phyloP scores from a whole-genome alignment of 2,888 invertebrate species.

The Drosophila lutescens region DNA sequence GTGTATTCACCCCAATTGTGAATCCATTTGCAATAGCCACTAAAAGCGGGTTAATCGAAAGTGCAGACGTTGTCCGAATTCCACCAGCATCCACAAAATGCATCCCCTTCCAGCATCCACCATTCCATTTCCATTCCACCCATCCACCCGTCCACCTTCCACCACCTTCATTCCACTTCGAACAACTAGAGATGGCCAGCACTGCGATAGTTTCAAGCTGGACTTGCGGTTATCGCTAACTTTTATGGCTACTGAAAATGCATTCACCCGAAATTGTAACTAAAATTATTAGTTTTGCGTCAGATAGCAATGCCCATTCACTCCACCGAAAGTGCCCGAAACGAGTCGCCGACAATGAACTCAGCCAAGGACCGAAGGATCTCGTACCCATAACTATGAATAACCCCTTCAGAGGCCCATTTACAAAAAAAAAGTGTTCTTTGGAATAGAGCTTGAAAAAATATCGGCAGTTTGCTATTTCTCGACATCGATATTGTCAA shows the following conservation, averaged over 20 bases:
- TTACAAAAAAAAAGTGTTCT: no score
- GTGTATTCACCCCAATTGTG: constrained; percentile 75
- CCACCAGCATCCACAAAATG: constrained; percentile 7
- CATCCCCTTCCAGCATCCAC: not conserved
- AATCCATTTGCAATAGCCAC: constrained; percentile 80
- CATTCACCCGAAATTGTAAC: constrained; percentile 76
- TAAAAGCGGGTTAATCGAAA: constrained; percentile 71
- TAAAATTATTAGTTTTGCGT: constrained; percentile 83
- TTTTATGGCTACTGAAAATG: constrained; percentile 74
- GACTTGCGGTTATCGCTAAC: constrained; percentile 63
- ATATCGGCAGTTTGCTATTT: no score
- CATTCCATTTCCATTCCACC: not conserved
- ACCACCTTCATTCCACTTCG: not conserved
- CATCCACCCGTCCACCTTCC: not conserved
- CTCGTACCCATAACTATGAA: not conserved
- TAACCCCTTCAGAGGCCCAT: no score
- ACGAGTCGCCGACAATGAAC: constrained; percentile 63
- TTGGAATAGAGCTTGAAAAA: no score
- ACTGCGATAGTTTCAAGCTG: constrained; percentile 33
- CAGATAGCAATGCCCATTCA: constrained; percentile 84
- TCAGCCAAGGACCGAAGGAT: constrained; percentile 23
- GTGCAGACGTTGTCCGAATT: constrained; percentile 56
- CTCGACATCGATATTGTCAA: no score
- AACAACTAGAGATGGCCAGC: constrained; percentile 45
- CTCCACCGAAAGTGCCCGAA: constrained; percentile 83